Conservation (phyloP, 2,888 invertebrate genomes). For the Macaria notata region DNA sequence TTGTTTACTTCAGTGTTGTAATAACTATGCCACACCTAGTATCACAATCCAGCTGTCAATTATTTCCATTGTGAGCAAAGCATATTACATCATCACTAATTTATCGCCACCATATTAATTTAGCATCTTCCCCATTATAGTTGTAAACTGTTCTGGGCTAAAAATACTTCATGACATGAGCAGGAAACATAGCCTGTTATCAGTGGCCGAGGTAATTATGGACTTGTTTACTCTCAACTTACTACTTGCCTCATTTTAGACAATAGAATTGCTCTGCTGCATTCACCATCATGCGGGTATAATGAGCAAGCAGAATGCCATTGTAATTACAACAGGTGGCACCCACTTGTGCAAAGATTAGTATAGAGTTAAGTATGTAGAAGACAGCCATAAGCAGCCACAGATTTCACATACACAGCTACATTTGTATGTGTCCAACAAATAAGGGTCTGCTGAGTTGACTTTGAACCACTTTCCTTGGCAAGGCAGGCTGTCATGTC, state of each 20-base stretch:
- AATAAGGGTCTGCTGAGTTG: neutral
- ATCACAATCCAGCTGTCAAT: no score
- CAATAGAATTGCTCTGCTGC: conserved; percentile 13
- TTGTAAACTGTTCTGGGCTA: conserved; percentile 3
- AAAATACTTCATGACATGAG: conserved; percentile 19
- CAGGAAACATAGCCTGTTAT: conserved; percentile 14
- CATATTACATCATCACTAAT: conserved; percentile 11
- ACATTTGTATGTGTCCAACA: no score
- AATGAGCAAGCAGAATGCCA: neutral
- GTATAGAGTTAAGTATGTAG: no score
- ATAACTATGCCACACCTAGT: no score
- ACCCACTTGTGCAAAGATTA: no score
- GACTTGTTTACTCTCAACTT: conserved; percentile 4
- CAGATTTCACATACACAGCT: no score
- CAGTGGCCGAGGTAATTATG: conserved; percentile 13
- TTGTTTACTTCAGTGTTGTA: no score
- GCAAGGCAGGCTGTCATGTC: no score
- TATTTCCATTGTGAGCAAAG: no score
- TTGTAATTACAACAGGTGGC: neutral
- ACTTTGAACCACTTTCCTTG: conserved; percentile 9
- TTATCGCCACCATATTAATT: conserved; percentile 3
- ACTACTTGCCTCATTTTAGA: conserved; percentile 1
- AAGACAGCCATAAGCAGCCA: no score
- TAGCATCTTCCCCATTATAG: neutral
- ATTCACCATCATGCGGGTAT: neutral